A percentile compares a stretch with the other conserved stretches of the same genome.
These are phyloP conservation scores for Lepilemur ruficaudatus DNA, from an alignment of 2,797 vertebrate species.

Conservation along the genomic window DNA sequence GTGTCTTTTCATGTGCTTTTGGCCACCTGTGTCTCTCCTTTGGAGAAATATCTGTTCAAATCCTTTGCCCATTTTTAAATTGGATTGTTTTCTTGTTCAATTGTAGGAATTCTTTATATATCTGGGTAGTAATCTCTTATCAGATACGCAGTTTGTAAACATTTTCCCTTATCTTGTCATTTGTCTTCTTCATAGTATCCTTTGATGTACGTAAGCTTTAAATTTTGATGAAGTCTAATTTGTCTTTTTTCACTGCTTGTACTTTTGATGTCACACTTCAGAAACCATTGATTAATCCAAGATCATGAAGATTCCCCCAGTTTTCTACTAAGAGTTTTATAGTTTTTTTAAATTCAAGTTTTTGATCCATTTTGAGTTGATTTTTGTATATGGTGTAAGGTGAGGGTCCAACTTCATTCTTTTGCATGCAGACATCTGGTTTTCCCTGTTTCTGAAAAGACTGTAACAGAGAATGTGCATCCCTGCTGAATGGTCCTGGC, in stretches of 20 bases:
- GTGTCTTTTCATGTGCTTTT: neutral
- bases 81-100: neutral
- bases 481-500: neutral
- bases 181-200: neutral
- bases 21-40: neutral
- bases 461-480: neutral
- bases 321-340: neutral
- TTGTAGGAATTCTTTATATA: neutral
- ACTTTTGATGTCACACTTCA: neutral
- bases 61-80: neutral
- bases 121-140: neutral
- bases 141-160: neutral
- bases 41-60: neutral
- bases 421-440: neutral
- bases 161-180: neutral
- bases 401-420: neutral
- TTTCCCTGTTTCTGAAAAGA: neutral
- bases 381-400: neutral
- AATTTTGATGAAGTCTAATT: neutral
- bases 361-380: neutral
- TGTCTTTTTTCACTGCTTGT: neutral
- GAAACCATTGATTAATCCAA: neutral
- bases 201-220: neutral
- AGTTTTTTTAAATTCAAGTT: neutral
- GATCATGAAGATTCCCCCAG: neutral